phyloP scores from a whole-genome alignment of 92 coral and sea anemone species.

The Galaxea fascicularis region DNA sequence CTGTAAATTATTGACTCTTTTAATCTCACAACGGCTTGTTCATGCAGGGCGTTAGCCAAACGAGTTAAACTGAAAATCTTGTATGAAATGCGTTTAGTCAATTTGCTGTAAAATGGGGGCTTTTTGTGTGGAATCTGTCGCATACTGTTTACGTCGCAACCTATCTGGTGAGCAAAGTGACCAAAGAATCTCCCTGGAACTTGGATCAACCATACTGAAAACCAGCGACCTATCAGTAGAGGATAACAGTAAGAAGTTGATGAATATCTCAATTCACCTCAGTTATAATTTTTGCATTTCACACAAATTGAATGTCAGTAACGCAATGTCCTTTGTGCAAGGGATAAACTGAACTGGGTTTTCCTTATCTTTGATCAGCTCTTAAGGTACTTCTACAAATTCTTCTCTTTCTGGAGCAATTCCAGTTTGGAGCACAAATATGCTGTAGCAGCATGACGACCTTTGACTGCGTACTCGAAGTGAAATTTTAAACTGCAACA shows the following conservation, averaged over 20 bases:
- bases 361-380: too few relatives aligned
- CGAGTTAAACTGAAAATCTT: neutral
- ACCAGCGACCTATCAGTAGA: neutral
- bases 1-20: neutral
- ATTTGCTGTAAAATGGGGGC: neutral
- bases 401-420: too few relatives aligned
- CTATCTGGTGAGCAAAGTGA: neutral
- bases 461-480: too few relatives aligned
- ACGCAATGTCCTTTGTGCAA: too few relatives aligned
- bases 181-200: constrained; percentile 22
- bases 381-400: too few relatives aligned
- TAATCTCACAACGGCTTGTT: neutral
- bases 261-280: neutral
- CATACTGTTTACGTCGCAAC: constrained; percentile 15
- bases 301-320: too few relatives aligned
- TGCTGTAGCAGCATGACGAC: too few relatives aligned
- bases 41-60: neutral
- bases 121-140: constrained; percentile 10
- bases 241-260: neutral
- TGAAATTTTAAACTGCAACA: too few relatives aligned
- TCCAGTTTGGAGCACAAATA: too few relatives aligned
- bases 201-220: neutral
- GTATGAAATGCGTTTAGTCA: constrained; percentile 2
- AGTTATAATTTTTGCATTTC: too few relatives aligned
- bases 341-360: too few relatives aligned